phyloP scores from a whole-genome alignment of 2,797 vertebrate species.

The Cheirogaleus major region DNA sequence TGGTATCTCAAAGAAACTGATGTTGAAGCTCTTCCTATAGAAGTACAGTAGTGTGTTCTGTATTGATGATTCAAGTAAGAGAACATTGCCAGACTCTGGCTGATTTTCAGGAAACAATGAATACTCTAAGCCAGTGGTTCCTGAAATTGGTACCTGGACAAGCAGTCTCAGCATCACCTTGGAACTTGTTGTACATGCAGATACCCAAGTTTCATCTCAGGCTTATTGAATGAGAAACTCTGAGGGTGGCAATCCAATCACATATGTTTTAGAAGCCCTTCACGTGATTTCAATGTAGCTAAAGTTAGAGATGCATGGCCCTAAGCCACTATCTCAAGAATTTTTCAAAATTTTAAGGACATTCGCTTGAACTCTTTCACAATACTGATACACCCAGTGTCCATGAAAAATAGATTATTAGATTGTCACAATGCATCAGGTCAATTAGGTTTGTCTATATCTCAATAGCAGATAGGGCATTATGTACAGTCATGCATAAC shows the following conservation, averaged over 20 bases:
- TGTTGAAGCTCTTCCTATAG: neutral
- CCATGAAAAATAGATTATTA: neutral
- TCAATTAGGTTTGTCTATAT: neutral
- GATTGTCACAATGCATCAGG: neutral
- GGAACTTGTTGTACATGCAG: neutral
- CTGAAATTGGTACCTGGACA: neutral
- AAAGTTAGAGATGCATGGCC: neutral
- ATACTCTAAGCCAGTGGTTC: neutral
- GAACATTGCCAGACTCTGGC: neutral
- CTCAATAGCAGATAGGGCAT: neutral
- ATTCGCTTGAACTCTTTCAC: neutral
- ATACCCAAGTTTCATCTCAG: neutral
- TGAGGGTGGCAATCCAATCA: neutral
- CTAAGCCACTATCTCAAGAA: neutral
- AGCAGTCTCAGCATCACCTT: neutral
- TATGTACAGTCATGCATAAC: neutral
- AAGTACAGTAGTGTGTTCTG: neutral
- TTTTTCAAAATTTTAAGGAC: neutral
- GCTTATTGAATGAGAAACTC: neutral
- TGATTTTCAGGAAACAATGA: neutral
- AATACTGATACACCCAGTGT: neutral
- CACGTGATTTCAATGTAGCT: neutral
- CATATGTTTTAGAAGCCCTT: neutral
- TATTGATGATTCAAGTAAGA: neutral
- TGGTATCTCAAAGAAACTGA: neutral